Conservation (phyloP, 2,888 invertebrate species). For the Patella depressa region DNA sequence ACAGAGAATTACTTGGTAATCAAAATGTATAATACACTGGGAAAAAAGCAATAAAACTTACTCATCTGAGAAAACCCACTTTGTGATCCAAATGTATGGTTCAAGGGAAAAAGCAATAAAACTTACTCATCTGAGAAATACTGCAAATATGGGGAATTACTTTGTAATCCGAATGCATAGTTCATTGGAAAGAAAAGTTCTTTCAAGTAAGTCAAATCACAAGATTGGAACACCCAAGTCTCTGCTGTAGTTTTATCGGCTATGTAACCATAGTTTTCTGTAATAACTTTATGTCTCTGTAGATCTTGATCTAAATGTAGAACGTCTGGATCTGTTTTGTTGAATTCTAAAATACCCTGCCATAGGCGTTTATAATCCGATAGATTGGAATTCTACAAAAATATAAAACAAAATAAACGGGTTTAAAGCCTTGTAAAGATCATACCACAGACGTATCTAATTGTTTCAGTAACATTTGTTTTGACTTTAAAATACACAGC, state of each 20-base stretch:
- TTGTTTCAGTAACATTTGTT: too few species aligned
- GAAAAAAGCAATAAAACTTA: conserved; percentile 31
- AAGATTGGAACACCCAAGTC: conserved; percentile 45
- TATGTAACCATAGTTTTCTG: conserved; percentile 41
- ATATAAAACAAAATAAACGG: too few species aligned
- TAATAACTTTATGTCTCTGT: conserved; percentile 46
- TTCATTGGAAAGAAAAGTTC: conserved; percentile 54
- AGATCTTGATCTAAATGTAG: conserved; percentile 33
- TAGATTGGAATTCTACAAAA: conserved; percentile 41
- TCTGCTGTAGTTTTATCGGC: conserved; percentile 53
- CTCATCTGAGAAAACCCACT: too few species aligned
- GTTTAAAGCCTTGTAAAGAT: too few species aligned
- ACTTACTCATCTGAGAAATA: conserved; percentile 56
- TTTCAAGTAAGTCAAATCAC: conserved; percentile 54
- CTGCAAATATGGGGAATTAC: conserved; percentile 52
- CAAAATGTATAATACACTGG: conserved; percentile 55
- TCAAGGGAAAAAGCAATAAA: too few species aligned
- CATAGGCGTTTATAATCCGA: conserved; percentile 43
- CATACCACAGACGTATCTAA: too few species aligned
- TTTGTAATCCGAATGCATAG: conserved; percentile 57
- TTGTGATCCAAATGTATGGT: too few species aligned
- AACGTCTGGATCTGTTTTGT: conserved; percentile 44
- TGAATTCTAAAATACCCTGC: conserved; percentile 36
- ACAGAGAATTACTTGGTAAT: conserved; percentile 57
- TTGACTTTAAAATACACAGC: too few species aligned